These are phyloP conservation scores for Okamejei kenojei DNA, from an alignment of 2,797 vertebrate species.

Conservation along the genomic window DNA sequence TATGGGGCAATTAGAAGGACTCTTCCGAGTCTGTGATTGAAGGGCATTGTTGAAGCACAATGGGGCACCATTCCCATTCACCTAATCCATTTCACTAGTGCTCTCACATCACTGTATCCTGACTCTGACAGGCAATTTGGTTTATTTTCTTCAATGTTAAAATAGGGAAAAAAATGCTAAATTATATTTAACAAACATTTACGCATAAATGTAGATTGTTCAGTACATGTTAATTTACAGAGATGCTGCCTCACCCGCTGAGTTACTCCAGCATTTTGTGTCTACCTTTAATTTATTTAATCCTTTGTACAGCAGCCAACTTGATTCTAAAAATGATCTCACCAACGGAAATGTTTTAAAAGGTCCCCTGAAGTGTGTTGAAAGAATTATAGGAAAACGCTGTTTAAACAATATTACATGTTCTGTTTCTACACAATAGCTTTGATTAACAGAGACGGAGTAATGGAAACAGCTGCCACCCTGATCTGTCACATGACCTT, in stretches of 20 bases:
- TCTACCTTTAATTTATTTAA: too few relatives aligned
- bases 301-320: background rate
- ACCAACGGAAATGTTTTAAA: constrained; percentile 16
- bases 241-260: too few relatives aligned
- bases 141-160: background rate
- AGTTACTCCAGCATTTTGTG: too few relatives aligned
- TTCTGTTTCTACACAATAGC: constrained; percentile 33
- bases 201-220: background rate
- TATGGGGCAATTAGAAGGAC: background rate
- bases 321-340: constrained; percentile 2
- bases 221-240: too few relatives aligned
- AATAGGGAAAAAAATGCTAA: background rate
- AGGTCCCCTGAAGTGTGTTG: constrained; percentile 17
- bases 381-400: constrained; percentile 37
- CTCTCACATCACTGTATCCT: background rate
- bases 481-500: constrained; percentile 6
- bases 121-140: background rate
- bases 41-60: constrained; percentile 19
- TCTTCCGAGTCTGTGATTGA: constrained; percentile 9
- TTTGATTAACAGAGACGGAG: constrained; percentile 32
- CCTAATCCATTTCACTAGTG: background rate
- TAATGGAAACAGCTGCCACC: constrained; percentile 37
- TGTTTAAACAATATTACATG: constrained; percentile 37
- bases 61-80: background rate
- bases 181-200: background rate